Conservation (phyloP, 2,797 vertebrate species). For the Lacerta bilineata region DNA sequence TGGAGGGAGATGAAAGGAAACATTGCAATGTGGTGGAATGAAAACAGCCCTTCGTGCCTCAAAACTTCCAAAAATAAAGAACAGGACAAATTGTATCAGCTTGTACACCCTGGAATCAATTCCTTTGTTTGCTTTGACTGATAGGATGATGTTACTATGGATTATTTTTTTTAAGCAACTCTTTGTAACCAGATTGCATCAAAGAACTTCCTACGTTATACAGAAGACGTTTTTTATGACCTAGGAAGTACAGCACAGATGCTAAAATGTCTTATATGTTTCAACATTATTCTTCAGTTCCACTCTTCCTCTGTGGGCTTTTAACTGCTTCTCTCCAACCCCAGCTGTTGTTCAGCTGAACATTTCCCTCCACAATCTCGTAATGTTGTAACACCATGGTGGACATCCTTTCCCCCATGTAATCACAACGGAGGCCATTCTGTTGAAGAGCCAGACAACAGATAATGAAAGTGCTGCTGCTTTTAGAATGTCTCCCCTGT, state of each 20-base stretch:
- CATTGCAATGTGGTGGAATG: background rate
- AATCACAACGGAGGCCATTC: background rate
- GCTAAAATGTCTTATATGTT: conserved; percentile 19
- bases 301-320: conserved; percentile 29
- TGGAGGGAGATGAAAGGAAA: background rate
- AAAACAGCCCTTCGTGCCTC: background rate
- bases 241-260: conserved; percentile 21
- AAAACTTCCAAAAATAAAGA: background rate
- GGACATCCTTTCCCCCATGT: background rate
- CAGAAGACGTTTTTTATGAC: conserved; percentile 13
- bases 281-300: background rate
- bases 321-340: conserved; percentile 22
- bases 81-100: background rate
- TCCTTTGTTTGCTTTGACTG: background rate
- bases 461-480: background rate
- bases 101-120: background rate
- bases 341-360: background rate
- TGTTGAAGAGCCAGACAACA: background rate
- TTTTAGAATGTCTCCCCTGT: background rate
- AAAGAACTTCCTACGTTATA: background rate
- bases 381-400: background rate
- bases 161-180: background rate
- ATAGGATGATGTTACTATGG: background rate
- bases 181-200: conserved; percentile 14
- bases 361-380: background rate